Base-by-base conservation (phyloP, 2,888 invertebrate species). In the Podotricha telesiphe region DNA sequence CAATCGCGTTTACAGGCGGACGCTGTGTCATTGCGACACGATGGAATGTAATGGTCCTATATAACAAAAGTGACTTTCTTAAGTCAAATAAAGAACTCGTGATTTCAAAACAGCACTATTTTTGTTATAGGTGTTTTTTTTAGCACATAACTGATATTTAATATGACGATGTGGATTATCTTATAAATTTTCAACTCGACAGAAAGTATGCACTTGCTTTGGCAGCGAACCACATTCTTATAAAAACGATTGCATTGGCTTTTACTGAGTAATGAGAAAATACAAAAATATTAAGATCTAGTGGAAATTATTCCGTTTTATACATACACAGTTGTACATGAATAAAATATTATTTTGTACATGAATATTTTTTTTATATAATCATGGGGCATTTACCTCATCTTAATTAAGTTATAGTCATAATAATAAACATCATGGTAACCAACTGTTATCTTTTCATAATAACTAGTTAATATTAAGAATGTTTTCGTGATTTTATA, bases 141-240 rank as follows among this genome's bases (percentile, higher is more conserved):
- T n/a, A n/a, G 28, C 8, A 6, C 34, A 17, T 34, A 17, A 17
- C 34, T 55, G 10, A 34, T 53, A 17, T 34, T 11, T 34, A 55
- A 55, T 34, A 55, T 17, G 17, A 55, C 17, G 34, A 55, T 37
- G 55, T 53, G 28, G 53, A 53, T 53, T 53, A 53, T 53, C 4
- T 53, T 34, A 53, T 53, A 53, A 53, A 34, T 53, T 53, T 53
- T 53, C 53, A 34, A 34, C 34, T 53, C 1, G 53, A 53, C 53
- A 28, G 17, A 5, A 34, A 34, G 55, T 13, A 55, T 55, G 55
- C 55, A 55, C 55, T 55, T 34, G 55, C 55, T 55, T 55, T 55
- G 55, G 55, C 55, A 55, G 34, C 55, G 55, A 17, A 55, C 55
- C 55, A 55, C 55, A 55, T 55, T 55, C 34, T 55, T 55, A 55